Evolutionary conservation across 1,140 invertebrate genomes (phyloP).

Genomic region (Macrosteles quadrilineatus): DNA sequence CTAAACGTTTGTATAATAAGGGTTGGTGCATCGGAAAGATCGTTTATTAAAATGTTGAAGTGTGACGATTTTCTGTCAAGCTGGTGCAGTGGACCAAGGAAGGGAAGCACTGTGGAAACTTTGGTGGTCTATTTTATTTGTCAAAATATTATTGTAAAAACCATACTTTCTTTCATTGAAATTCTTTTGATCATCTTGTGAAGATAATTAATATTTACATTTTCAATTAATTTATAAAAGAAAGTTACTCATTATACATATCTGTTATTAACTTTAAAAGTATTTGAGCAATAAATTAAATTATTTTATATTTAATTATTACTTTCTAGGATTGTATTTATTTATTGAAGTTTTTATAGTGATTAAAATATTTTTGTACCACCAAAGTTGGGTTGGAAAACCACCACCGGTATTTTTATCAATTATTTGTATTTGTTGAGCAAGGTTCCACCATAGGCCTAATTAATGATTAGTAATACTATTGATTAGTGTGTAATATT

Average conservation of each 20-base stretch:
- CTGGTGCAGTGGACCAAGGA: constrained; percentile 27
- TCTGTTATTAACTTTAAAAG: too few relatives aligned
- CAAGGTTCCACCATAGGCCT: constrained; percentile 35
- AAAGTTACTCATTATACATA: too few relatives aligned
- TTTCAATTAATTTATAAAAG: too few relatives aligned
- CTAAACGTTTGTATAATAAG: background rate
- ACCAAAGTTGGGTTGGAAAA: background rate
- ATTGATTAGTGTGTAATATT: constrained; percentile 19
- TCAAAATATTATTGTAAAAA: too few relatives aligned
- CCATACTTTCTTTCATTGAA: too few relatives aligned
- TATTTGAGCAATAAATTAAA: too few relatives aligned
- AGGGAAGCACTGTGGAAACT: background rate
- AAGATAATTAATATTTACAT: too few relatives aligned
- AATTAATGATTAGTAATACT: constrained; percentile 24
- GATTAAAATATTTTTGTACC: too few relatives aligned
- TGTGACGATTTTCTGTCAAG: constrained; percentile 12
- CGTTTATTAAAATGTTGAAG: constrained; percentile 18
- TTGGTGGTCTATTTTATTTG: constrained; percentile 11
- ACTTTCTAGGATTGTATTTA: too few relatives aligned
- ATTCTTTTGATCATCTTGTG: too few relatives aligned
- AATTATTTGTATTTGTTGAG: constrained; percentile 24
- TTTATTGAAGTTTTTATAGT: too few relatives aligned
- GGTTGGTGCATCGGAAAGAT: background rate
- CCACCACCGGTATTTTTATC: constrained; percentile 16
- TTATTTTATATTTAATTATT: too few relatives aligned